Base-by-base conservation (phyloP, 2,113 vertebrate genomes). In the Syngnathoides biaculeatus region DNA sequence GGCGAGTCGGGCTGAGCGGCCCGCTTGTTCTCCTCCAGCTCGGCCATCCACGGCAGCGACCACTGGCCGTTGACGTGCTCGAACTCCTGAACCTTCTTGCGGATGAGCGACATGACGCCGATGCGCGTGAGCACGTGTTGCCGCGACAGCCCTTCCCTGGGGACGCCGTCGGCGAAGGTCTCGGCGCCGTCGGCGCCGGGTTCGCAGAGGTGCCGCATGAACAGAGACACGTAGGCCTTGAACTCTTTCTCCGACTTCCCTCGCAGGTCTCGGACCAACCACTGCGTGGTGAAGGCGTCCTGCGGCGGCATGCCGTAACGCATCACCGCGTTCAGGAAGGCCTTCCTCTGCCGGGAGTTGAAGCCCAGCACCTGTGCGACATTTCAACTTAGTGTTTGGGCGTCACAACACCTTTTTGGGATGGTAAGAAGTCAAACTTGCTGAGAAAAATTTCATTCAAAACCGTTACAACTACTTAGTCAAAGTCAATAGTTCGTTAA, bases 301-400 rank as follows among this genome's bases (percentile, higher is more conserved):
- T 99, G 96, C 1, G 97, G 96, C 0, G 97, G 97, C 97, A 99
- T 99, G 71, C 97, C 97, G n/a, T 98, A 99, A 73, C 97, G 95
- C 96, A 99, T 98, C 82, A 99, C 98, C 4, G 96, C 97, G n/a
- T 99, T 99, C 77, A 99, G 92, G 91, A 98, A 98, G 27, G 97
- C 97, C 87, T 99, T 99, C 79, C 97, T 89, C 86, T 99, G 97
- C 12, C 97, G 94, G 68, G 95, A 95, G 38, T 99, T 98, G 89
- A 99, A 98, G 60, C 96, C 97, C 88, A 99, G 82, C 53, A 99
- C 96, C 96, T 98, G 81, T 8, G 14, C 67, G 17, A 58, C 38
- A 17, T 17, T 14, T 14, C n/a, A 42, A 4, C 19, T 53, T 22
- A 24, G 20, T 5, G 11, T 9, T 52, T 8, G 24, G 1, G 8